Evolutionary conservation across 1,140 invertebrate genomes (phyloP), one percentile per base, ranked within the genome.

Genomic region (Plutomurus gul): DNA sequence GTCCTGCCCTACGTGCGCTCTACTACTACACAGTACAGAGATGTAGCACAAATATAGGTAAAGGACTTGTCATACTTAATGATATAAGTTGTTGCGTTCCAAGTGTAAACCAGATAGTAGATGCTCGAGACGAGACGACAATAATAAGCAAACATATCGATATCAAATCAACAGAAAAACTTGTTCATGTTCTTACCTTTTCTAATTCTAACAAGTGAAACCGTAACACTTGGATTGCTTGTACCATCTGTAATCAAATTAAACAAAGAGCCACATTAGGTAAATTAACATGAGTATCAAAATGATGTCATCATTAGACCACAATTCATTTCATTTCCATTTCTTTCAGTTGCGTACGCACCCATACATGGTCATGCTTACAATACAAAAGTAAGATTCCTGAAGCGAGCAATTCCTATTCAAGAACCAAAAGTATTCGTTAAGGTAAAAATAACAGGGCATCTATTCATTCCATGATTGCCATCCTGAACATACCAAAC

Each of bases 151-250:
- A 72, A 72, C 40, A 72, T 72, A 72, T 39, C 40, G 75, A 43
- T 47, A 75, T 27, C 43, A 39, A 43, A 65, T 37, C 76, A 51
- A 27, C 60, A 60, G 47, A 56, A 65, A 65, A 65, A 65, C 56
- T 65, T 65, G 56, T 80, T 72, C 37, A 72, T 76, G 30, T 82
- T 89, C 93, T 95, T 91, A 99, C 98, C 94, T 99, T 99, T 97
- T 99, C 98, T 90, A 99, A 93, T 91, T 99, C 98, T 91, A 99
- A 92, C 88, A 99, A 93, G 91, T 99, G 98, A 95, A 99, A 99
- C 90, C 98, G 93, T 89, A 99, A 92, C 85, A 99, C 98, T 93
- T 99, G 98, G 90, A 99, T 99, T 87, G 98, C 96, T 92, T 99
- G 98, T 87, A 99, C 96, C 98, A 99, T 99, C 97, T 99, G 93